Conservation (phyloP, 2,797 vertebrate species). For the Pseudotriccus pelzelni region DNA sequence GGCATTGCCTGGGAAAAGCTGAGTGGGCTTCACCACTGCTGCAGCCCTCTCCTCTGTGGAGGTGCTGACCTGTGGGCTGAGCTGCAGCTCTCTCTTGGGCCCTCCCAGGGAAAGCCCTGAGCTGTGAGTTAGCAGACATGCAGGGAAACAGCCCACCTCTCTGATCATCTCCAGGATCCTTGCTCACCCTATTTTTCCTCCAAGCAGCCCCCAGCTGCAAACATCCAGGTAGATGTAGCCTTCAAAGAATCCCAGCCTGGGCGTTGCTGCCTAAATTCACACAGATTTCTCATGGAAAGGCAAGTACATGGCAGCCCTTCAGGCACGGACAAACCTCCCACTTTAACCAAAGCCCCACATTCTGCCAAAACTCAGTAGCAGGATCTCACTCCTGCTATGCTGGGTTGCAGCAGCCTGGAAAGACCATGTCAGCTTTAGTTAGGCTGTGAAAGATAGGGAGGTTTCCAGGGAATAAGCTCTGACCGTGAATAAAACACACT, state of each 20-base stretch:
- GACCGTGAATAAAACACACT: not conserved
- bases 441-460: not conserved
- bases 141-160: not conserved
- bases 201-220: not conserved
- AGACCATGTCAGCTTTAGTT: not conserved
- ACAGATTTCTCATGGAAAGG: accelerated
- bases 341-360: not conserved
- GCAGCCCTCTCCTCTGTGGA: not conserved
- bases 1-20: not conserved
- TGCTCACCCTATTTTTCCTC: not conserved
- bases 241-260: not conserved
- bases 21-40: not conserved
- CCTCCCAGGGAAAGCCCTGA: not conserved
- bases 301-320: accelerated
- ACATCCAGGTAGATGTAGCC: not conserved
- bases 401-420: not conserved
- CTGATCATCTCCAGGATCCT: not conserved
- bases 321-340: accelerated
- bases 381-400: not conserved
- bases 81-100: not conserved
- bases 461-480: not conserved
- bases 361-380: not conserved
- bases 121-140: not conserved
- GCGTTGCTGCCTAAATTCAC: not conserved
- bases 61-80: not conserved